These are phyloP conservation scores for Balaeniceps rex DNA, from an alignment of 2,113 vertebrate genomes.

Conservation along the genomic window DNA sequence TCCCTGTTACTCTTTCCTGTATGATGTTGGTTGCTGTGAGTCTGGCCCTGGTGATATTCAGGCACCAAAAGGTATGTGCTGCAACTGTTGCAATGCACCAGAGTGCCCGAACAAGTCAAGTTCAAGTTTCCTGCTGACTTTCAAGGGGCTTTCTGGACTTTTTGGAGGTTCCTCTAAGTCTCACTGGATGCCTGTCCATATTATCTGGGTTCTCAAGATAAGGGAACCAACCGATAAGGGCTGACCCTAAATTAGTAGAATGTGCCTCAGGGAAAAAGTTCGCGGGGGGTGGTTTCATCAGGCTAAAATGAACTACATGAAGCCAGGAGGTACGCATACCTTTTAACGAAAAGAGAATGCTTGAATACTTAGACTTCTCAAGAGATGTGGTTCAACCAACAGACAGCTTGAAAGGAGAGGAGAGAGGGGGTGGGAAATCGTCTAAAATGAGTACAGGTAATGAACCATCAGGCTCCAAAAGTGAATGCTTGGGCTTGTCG, in stretches of 20 bases:
- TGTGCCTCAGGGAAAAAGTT: not conserved
- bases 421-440: not conserved
- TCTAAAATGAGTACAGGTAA: not conserved
- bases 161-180: not conserved
- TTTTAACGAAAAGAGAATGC: not conserved
- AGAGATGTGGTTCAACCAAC: not conserved
- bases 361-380: not conserved
- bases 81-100: not conserved
- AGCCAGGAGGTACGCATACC: not conserved
- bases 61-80: not conserved
- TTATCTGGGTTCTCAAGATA: not conserved
- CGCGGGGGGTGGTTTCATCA: not conserved
- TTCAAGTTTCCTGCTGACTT: not conserved
- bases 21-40: not conserved
- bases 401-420: not conserved
- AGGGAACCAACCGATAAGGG: no score
- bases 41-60: not conserved
- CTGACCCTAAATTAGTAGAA: not conserved
- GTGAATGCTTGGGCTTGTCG: not conserved
- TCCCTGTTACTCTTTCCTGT: not conserved
- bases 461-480: not conserved
- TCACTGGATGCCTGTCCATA: not conserved
- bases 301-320: not conserved
- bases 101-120: not conserved
- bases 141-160: not conserved